A percentile compares a stretch with the other conserved stretches of the same genome.
Evolutionary conservation across 2,797 vertebrate species (phyloP).

Genomic region (Pangasius mekongensis): DNA sequence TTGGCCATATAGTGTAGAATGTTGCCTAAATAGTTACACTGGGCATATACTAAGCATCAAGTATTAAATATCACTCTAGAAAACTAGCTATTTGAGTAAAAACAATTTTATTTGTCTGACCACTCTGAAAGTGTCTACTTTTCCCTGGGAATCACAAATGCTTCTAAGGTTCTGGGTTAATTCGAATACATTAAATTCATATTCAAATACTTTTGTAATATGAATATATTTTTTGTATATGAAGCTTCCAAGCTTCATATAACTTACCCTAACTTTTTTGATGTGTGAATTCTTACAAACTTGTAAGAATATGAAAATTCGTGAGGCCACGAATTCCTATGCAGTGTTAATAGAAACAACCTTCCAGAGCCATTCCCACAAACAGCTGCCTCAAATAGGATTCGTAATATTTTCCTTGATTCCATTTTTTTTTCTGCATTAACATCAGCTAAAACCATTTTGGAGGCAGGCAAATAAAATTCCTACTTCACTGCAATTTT

Average conservation of each 20-base stretch:
- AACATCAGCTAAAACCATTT: conserved; percentile 43
- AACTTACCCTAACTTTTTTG: not conserved
- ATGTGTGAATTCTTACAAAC: not conserved
- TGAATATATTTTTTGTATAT: too few species aligned
- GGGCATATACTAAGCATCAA: not conserved
- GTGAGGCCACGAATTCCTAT: not conserved
- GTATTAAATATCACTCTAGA: not conserved
- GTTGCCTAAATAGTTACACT: not conserved
- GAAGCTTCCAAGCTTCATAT: not conserved
- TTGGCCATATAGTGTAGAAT: not conserved
- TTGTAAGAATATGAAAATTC: not conserved
- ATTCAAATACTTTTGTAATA: not conserved
- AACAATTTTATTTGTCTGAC: not conserved
- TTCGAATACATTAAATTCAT: not conserved
- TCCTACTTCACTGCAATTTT: conserved; percentile 56
- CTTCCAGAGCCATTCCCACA: not conserved
- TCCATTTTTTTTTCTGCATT: conserved; percentile 23
- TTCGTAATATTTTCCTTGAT: conserved; percentile 9
- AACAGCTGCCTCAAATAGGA: not conserved
- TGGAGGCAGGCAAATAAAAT: conserved; percentile 46
- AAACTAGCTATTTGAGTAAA: not conserved
- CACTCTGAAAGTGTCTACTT: not conserved
- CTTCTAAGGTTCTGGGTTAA: not conserved
- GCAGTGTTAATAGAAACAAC: not conserved
- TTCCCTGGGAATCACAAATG: not conserved